These are phyloP conservation scores for Acanthurus lineatus DNA, from an alignment of 2,797 vertebrate species.

Conservation along the genomic window DNA sequence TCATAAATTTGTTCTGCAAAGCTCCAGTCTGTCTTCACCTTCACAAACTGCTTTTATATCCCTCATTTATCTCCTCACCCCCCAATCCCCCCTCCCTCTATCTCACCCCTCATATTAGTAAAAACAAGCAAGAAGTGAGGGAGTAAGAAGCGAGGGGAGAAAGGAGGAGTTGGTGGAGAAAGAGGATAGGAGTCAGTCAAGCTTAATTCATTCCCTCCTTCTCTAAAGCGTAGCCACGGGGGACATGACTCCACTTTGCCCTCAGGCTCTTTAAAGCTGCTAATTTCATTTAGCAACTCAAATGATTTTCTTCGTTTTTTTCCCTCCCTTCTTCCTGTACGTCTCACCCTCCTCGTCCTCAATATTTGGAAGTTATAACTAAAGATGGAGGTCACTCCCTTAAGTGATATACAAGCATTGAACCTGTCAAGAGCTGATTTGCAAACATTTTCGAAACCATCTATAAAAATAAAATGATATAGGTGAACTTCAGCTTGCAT, in stretches of 20 bases:
- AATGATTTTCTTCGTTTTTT: slow-evolving; percentile 78
- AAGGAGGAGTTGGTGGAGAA: slow-evolving; percentile 28
- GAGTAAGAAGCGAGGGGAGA: slow-evolving; percentile 34
- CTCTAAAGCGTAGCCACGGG: slow-evolving; percentile 87
- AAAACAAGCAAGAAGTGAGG: slow-evolving; percentile 74
- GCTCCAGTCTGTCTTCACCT: slow-evolving; percentile 45
- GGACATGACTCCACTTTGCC: slow-evolving; percentile 89
- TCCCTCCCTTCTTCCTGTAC: not conserved
- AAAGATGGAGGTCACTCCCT: slow-evolving; percentile 46
- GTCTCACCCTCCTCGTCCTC: slow-evolving; percentile 9
- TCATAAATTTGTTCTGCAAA: not conserved
- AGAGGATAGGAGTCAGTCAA: slow-evolving; percentile 81
- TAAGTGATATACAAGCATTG: not conserved
- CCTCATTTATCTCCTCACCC: slow-evolving; percentile 43
- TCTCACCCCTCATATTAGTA: slow-evolving; percentile 75
- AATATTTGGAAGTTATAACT: slow-evolving; percentile 38
- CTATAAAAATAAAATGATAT: not conserved
- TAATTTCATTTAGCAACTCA: slow-evolving; percentile 89
- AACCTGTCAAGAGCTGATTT: not conserved
- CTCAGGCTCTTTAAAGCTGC: slow-evolving; percentile 87
- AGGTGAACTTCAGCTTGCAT: not conserved
- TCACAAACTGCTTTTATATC: slow-evolving; percentile 77
- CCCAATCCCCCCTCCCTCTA: slow-evolving; percentile 11
- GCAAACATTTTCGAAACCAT: not conserved
- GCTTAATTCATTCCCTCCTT: slow-evolving; percentile 83